Base-by-base conservation (phyloP, 2,797 vertebrate genomes). In the Neosilurus hyrtlii region DNA sequence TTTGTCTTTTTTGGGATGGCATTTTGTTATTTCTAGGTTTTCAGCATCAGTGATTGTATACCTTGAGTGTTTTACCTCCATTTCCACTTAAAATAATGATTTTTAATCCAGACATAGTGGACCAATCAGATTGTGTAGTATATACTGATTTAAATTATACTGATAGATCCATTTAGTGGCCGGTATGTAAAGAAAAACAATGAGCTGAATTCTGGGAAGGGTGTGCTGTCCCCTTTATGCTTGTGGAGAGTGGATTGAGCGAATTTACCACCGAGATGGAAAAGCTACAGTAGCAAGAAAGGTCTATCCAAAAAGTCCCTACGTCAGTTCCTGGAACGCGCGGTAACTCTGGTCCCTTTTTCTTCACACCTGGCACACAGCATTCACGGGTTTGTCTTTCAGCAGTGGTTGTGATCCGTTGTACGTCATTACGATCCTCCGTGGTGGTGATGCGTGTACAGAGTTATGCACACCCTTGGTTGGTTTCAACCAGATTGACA, bases 361-460 rank as follows among this genome's bases (percentile, higher is more conserved):
- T 52, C n/a, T 8, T 51, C 52, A 15, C 70, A 0, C 66, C 20
- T 43, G 35, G 66, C 9, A 5, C 35, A 4, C 70, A 26, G 70
- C 49, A 54, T 72, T 24, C 1, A 10, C 2, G 26, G 57, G 24
- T 35, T 35, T 26, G 52, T 56, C 26, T 30, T 26, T 57, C 26
- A 2, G 72, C 26, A 30, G 18, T 59, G 22, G 26, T 26, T 11
- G 52, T 22, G 26, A 75, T 22, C 18, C 20, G 72, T 18, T 22
- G 54, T 59, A 75, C 26, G 18, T 75, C 26, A 35, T 26, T 11
- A 10, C 4, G 26, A 75, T 57, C 72, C 72, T 74, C 72, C 54
- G 26, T 35, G 26, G 72, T 52, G 22, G 26, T 3, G 72, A 59
- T 35, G 72, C 52, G 26, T 75, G 72, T 74, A 74, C 72, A 74